A percentile compares a stretch with the other conserved stretches of the same genome.
Evolutionary conservation across 2,797 vertebrate genomes (phyloP).

Genomic region (Limnodromus scolopaceus): DNA sequence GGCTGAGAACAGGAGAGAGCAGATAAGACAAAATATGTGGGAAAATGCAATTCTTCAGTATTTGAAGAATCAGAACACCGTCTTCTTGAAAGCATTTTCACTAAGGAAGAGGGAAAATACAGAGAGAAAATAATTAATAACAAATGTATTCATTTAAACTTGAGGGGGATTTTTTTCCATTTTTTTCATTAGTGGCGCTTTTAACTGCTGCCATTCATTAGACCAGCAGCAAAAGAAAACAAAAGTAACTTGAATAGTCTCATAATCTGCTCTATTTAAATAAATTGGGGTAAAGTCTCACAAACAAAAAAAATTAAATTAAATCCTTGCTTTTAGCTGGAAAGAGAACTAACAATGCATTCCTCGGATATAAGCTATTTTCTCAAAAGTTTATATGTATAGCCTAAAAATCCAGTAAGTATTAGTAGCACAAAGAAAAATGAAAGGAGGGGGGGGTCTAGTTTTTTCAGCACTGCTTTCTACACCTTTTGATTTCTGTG

Average conservation of each 20-base stretch:
- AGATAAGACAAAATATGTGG: background rate
- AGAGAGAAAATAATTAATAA: constrained; percentile 14
- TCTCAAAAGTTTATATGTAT: background rate
- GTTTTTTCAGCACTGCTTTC: background rate
- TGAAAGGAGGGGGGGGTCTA: background rate
- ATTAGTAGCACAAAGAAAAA: background rate
- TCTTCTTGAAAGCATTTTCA: background rate
- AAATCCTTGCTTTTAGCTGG: constrained; percentile 2
- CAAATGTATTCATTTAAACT: constrained; percentile 5
- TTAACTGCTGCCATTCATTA: constrained; percentile 27
- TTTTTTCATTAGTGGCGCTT: background rate
- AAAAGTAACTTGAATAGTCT: background rate
- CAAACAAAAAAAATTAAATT: background rate
- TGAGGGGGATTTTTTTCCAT: rapidly evolving
- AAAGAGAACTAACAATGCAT: background rate
- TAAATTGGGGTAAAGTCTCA: background rate
- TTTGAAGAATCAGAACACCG: background rate
- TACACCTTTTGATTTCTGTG: background rate
- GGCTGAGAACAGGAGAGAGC: background rate
- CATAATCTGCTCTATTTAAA: background rate
- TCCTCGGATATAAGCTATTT: background rate
- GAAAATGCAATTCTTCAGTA: background rate
- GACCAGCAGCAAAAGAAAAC: constrained; percentile 5
- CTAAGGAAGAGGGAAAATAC: background rate
- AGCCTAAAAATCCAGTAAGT: background rate